A percentile compares a stretch with the other conserved stretches of the same genome.
These are phyloP conservation scores for Osmerus eperlanus DNA, from an alignment of 2,113 vertebrate species.

Conservation along the genomic window DNA sequence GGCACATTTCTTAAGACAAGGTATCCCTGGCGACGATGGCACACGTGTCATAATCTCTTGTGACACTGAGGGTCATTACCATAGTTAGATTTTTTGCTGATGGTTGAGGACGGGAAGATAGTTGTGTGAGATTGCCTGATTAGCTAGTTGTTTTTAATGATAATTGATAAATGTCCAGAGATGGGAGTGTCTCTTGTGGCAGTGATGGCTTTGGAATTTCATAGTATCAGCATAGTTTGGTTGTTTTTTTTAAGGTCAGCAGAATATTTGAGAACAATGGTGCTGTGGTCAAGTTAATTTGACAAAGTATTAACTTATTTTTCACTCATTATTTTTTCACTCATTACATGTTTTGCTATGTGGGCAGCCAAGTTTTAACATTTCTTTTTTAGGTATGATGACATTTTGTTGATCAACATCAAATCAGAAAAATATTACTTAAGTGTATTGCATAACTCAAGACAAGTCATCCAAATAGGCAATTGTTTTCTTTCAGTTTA, in stretches of 20 bases:
- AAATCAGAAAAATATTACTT: too few relatives aligned
- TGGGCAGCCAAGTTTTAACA: neutral
- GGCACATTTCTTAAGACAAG: too few relatives aligned
- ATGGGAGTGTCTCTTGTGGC: neutral
- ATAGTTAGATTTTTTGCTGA: neutral
- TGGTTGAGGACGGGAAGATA: neutral
- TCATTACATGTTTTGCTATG: neutral
- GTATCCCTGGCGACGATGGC: too few relatives aligned
- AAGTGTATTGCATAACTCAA: too few relatives aligned
- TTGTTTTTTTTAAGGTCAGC: constrained; percentile 12
- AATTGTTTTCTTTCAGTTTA: too few relatives aligned
- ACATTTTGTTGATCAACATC: too few relatives aligned
- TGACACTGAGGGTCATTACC: too few relatives aligned
- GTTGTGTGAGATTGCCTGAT: neutral
- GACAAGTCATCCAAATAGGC: too few relatives aligned
- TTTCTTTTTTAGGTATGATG: neutral
- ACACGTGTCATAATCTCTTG: too few relatives aligned
- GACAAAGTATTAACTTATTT: neutral
- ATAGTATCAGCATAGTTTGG: neutral
- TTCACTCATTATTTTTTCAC: neutral
- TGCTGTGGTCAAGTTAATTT: constrained; percentile 42
- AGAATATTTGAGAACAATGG: constrained; percentile 20
- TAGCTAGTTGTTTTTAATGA: too few relatives aligned
- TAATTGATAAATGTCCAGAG: neutral
- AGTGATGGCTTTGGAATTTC: constrained; percentile 9